Base-by-base conservation (phyloP, 2,113 vertebrate species). In the Tursiops truncatus region DNA sequence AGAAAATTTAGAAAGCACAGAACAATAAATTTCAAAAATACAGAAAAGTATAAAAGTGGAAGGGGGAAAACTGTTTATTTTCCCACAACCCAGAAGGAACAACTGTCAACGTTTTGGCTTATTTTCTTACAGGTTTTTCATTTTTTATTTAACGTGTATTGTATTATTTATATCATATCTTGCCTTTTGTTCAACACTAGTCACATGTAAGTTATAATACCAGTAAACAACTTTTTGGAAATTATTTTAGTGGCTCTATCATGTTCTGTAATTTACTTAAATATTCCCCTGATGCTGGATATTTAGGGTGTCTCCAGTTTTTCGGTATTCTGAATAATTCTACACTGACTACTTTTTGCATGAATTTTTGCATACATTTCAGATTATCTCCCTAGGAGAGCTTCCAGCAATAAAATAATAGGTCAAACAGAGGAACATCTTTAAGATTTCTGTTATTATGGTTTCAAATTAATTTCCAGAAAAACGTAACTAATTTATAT, bases 371-470 rank as follows among this genome's bases (percentile, higher is more conserved):
- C 71, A 33, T 93, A 18, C n/a, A 80, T 89, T 89, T 97, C 25
- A 93, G 31, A 71, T 95, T 28, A 68, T 95, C 28, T 95, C 9
- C 53, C 5, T n/a, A 80, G 15, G n/a, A 95, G 44, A 56, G 20
- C 21, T 96, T 93, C 44, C 13, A 93, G 38, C 17, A 96, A 86
- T 93, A 96, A 97, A 93, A 91, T 89, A 96, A 56, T 47, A 95
- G 3, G 38, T 88, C 53, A 95, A 89, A 83, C 15, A 91, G 21
- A 87, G 88, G 13, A 79, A 91, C 58, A n/a, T 31, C 88, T 84
- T 76, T 86, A 85, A 95, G 68, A 23, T 82, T 47, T 89, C 31
- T 94, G 9, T 85, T 79, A 18, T 58, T 60, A 73, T 65, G 23
- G 5, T 73, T 94, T 89, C 56, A 93, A 93, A 89, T 91, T 84